These are phyloP conservation scores for Pelusios castaneus DNA, from an alignment of 2,113 vertebrate genomes.

Conservation along the genomic window DNA sequence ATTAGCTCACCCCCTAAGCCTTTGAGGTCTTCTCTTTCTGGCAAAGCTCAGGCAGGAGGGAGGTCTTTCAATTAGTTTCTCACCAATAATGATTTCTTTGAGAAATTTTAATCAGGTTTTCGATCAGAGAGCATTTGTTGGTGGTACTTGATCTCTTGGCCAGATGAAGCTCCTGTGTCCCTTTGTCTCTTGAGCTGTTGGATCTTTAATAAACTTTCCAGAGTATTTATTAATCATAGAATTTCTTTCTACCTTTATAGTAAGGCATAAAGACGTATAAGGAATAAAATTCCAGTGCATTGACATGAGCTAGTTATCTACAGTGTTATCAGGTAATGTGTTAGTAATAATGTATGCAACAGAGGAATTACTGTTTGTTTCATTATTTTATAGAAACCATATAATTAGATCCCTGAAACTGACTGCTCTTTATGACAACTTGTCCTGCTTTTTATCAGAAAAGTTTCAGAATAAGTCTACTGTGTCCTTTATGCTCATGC, in stretches of 20 bases:
- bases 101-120: conserved; percentile 75
- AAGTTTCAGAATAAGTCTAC: conserved; percentile 21
- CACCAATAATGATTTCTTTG: conserved; percentile 74
- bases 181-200: conserved; percentile 49
- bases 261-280: conserved; percentile 9
- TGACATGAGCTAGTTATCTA: conserved; percentile 52
- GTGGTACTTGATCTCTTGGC: conserved; percentile 64
- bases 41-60: conserved; percentile 70
- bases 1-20: conserved; percentile 60
- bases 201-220: conserved; percentile 55
- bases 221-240: conserved; percentile 38
- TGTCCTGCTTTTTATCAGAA: conserved; percentile 56
- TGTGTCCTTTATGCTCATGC: background rate
- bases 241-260: conserved; percentile 36
- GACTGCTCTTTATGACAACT: conserved; percentile 51
- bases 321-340: background rate
- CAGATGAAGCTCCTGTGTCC: conserved; percentile 46
- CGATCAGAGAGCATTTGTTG: conserved; percentile 61
- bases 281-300: background rate
- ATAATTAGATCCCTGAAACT: conserved; percentile 52
- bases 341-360: conserved; percentile 62
- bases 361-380: conserved; percentile 27
- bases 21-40: conserved; percentile 68
- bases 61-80: conserved; percentile 72
- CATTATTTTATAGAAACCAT: conserved; percentile 41